phyloP scores from a whole-genome alignment of 2,797 vertebrate species.

The Amblyopsis hoosieri region DNA sequence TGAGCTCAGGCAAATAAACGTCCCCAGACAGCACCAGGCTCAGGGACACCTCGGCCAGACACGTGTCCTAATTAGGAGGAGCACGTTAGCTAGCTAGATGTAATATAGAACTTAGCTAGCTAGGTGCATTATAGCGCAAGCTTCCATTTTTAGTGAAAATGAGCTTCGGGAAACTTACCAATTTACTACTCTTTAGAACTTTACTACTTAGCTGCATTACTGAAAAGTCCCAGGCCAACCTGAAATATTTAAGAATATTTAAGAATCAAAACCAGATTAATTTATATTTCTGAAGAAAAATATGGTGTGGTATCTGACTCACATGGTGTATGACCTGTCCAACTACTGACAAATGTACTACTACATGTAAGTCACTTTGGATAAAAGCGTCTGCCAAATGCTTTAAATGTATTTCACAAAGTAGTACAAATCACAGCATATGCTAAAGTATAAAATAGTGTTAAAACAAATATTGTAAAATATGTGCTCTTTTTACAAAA shows the following conservation, averaged over 20 bases:
- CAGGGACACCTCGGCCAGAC: slow-evolving; percentile 90
- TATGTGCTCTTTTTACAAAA: too few relatives aligned
- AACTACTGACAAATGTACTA: too few relatives aligned
- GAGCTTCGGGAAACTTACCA: slow-evolving; percentile 75
- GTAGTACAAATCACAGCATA: too few relatives aligned
- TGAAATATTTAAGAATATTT: slow-evolving; percentile 31
- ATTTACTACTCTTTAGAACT: slow-evolving; percentile 91
- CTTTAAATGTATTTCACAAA: too few relatives aligned
- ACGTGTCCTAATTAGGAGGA: slow-evolving; percentile 81
- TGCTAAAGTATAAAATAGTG: too few relatives aligned
- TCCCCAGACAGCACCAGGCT: slow-evolving; percentile 87
- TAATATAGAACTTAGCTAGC: too few relatives aligned
- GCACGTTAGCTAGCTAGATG: neutral
- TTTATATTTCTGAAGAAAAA: neutral
- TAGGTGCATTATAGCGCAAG: neutral
- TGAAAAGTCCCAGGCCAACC: slow-evolving; percentile 86
- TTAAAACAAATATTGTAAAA: too few relatives aligned
- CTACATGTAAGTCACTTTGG: too few relatives aligned
- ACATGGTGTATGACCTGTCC: too few relatives aligned
- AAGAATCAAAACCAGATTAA: neutral
- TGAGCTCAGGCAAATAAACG: slow-evolving; percentile 78
- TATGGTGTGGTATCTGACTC: too few relatives aligned
- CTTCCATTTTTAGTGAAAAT: neutral
- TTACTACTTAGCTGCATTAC: slow-evolving; percentile 93
- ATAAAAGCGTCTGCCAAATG: too few relatives aligned